Evolutionary conservation across 2,797 vertebrate genomes (phyloP).

Genomic region (Rhinophrynus dorsalis): DNA sequence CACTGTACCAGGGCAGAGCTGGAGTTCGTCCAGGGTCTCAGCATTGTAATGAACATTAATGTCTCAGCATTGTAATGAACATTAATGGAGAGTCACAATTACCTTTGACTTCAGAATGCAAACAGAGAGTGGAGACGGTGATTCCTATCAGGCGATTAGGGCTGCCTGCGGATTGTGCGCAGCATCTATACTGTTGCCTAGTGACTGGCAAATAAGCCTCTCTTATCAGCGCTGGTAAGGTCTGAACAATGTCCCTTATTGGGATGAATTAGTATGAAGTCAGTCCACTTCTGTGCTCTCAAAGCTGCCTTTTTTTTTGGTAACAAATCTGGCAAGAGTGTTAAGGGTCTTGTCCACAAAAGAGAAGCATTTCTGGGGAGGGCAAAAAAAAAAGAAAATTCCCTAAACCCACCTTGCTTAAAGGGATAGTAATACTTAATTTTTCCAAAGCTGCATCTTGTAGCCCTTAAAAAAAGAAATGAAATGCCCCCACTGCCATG

Average conservation of each 20-base stretch:
- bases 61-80: slow-evolving; percentile 62
- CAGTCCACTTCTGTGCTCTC: slow-evolving; percentile 64
- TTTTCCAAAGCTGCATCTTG: too few species aligned
- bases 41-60: slow-evolving; percentile 62
- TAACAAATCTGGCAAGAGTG: background rate
- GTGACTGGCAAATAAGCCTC: slow-evolving; percentile 62
- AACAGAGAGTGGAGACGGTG: slow-evolving; percentile 64
- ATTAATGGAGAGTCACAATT: slow-evolving; percentile 61
- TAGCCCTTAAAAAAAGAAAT: too few species aligned
- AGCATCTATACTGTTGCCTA: slow-evolving; percentile 63
- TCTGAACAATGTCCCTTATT: slow-evolving; percentile 64
- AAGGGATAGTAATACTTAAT: too few species aligned
- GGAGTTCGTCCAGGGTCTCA: slow-evolving; percentile 59
- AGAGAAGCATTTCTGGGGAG: too few species aligned
- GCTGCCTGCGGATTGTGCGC: slow-evolving; percentile 43
- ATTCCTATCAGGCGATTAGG: slow-evolving; percentile 55
- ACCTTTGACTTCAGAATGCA: slow-evolving; percentile 66
- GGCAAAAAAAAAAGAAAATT: too few species aligned
- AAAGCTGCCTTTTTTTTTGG: slow-evolving; percentile 55
- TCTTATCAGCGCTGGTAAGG: slow-evolving; percentile 60
- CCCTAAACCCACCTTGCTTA: too few species aligned
- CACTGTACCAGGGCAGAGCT: slow-evolving; percentile 52
- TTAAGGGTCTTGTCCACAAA: too few species aligned
- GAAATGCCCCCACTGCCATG: too few species aligned
- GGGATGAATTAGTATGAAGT: slow-evolving; percentile 67